phyloP scores from a whole-genome alignment of 2,113 vertebrate genomes.

The Varanus salvator region DNA sequence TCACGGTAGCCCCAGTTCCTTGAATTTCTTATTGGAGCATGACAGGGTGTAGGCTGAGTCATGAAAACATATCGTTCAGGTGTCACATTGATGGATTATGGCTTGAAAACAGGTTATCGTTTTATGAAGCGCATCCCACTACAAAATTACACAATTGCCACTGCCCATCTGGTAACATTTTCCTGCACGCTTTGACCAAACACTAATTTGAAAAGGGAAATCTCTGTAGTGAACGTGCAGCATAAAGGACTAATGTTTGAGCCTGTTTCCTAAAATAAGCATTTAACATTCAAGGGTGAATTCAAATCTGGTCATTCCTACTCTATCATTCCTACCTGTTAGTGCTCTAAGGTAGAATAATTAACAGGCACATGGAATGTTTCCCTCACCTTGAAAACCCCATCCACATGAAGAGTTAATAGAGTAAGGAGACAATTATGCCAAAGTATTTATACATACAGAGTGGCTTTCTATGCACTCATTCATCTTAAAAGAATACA shows the following conservation, averaged over 20 bases:
- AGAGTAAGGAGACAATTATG: not conserved
- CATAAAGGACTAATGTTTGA: not conserved
- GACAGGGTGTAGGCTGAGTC: constrained; percentile 1
- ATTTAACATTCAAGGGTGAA: not conserved
- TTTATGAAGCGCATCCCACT: constrained; percentile 29
- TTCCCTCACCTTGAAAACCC: not conserved
- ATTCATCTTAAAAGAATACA: not conserved
- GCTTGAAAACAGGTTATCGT: constrained; percentile 51
- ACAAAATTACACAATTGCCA: not conserved
- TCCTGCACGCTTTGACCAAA: constrained; percentile 9
- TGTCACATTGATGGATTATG: constrained; percentile 47
- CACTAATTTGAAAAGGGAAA: not conserved
- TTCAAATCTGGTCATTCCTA: not conserved
- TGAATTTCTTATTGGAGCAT: constrained; percentile 16
- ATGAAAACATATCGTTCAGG: constrained; percentile 43
- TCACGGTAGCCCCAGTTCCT: constrained; percentile 38
- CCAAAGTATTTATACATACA: not conserved
- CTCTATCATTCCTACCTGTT: not conserved
- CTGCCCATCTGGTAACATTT: constrained; percentile 29
- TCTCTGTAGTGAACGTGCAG: not conserved
- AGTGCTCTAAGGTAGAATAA: no score
- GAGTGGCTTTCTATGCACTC: not conserved
- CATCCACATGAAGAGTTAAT: not conserved
- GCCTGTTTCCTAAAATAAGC: not conserved
- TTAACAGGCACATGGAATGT: not conserved